Percentiles rank a stretch among this genome's conserved stretches.
Conservation (phyloP, 2,888 invertebrate species). For the Drosophila mulleri region DNA sequence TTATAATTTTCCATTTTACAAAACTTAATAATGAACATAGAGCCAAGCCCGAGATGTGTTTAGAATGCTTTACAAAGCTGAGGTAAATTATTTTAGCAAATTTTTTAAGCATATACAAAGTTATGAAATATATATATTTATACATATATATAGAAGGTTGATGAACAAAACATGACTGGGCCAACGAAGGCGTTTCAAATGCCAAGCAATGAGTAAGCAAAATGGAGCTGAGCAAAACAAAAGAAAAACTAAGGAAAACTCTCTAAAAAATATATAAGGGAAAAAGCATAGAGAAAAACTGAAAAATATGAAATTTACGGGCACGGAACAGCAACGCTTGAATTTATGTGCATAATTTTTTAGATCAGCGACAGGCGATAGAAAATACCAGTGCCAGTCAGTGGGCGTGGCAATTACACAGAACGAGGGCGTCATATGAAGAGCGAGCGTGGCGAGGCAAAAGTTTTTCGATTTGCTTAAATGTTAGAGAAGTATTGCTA, state of each 20-base stretch:
- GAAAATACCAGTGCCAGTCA: conserved; percentile 10
- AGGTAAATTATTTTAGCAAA: conserved; percentile 49
- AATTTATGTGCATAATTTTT: conserved; percentile 79
- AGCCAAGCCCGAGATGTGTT: conserved; percentile 15
- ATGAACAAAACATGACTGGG: conserved; percentile 49
- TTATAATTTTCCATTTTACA: conserved; percentile 35
- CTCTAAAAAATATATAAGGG: background rate
- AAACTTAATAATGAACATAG: conserved; percentile 29
- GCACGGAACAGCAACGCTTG: conserved; percentile 36
- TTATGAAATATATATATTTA: background rate
- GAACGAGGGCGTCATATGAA: background rate
- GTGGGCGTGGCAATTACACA: conserved; percentile 52
- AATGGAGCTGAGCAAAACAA: conserved; percentile 13
- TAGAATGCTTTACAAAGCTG: conserved; percentile 40
- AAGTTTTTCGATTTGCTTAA: conserved; percentile 56
- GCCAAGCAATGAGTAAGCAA: conserved; percentile 52
- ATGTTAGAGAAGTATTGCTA: conserved; percentile 44
- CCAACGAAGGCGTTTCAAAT: conserved; percentile 62
- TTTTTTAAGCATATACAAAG: conserved; percentile 18
- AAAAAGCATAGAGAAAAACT: conserved; percentile 10
- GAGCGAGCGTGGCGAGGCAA: conserved; percentile 10
- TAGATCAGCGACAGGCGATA: conserved; percentile 56
- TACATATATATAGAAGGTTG: conserved; percentile 1
- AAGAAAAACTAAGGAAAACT: conserved; percentile 16
- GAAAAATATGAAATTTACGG: conserved; percentile 63